Evolutionary conservation across 2,113 vertebrate genomes (phyloP), one percentile per base, ranked within the genome.

Genomic region (Dicerorhinus sumatrensis): DNA sequence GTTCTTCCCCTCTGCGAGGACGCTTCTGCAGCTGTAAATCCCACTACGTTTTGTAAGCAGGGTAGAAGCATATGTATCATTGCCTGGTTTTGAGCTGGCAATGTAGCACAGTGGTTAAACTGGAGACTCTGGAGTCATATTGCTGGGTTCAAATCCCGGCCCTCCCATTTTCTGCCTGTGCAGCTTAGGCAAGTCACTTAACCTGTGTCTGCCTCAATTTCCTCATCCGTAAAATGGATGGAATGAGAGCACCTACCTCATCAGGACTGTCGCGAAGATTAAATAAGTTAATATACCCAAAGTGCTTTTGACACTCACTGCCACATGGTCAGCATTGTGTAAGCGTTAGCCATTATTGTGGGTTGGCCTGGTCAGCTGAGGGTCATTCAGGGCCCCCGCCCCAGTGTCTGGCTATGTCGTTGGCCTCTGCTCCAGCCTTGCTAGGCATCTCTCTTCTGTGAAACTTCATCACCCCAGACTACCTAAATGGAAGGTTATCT

Each of bases 121-220:
- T 11, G 20, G 36, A 69, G 51, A 12, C 62, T n/a, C 51, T 75
- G 12, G 48, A 90, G 62, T 36, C 25, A 3, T 4, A 5, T 12
- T 92, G 11, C 31, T 33, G 83, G 31, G 46, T 81, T 95, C 83
- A 62, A 56, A 51, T 62, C 33, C 60, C 51, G 93, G 60, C 62
- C 21, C 7, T 51, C 65, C 12, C 5, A 51, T n/a, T 87, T 62
- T 87, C 91, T 60, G 54, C 76, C 89, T 76, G 51, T 77, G 21
- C 12, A 27, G 36, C 21, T 58, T 39, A 67, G 25, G 8, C 39
- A 56, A 87, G 42, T 56, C 63, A 36, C 48, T 77, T 84, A 73
- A 84, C 31, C 21, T 36, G 2, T 27, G 0, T 63, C 51, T 90
- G 16, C 69, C 48, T 69, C 33, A 14, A 14, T 58, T 51, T 89